These are phyloP conservation scores for Chanos chanos DNA, from an alignment of 2,797 vertebrate genomes.

Conservation along the genomic window DNA sequence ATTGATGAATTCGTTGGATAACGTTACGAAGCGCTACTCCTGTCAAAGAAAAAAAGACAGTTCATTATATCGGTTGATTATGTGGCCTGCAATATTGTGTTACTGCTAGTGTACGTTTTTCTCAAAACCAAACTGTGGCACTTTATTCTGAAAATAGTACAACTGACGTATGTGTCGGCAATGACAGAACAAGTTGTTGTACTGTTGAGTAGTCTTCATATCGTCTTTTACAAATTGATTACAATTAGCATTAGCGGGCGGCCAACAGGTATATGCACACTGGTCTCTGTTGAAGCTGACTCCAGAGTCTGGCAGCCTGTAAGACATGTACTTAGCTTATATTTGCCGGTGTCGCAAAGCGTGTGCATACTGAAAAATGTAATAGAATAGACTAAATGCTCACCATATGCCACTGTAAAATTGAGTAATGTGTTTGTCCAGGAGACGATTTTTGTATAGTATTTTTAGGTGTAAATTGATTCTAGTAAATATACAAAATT, in stretches of 20 bases:
- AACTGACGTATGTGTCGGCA: conserved; percentile 33
- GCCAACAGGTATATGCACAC: conserved; percentile 46
- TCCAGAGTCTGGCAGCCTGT: conserved; percentile 56
- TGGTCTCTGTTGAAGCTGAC: conserved; percentile 53
- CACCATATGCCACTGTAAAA: conserved; percentile 80
- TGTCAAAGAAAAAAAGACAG: conserved; percentile 33
- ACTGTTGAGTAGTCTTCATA: conserved; percentile 44
- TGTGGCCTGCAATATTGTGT: conserved; percentile 52
- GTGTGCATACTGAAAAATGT: conserved; percentile 82
- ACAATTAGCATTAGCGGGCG: conserved; percentile 51
- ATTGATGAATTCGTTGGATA: conserved; percentile 27
- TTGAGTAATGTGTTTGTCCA: conserved; percentile 88
- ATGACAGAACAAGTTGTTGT: conserved; percentile 54
- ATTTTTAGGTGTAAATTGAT: conserved; percentile 98
- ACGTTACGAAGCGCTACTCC: conserved; percentile 16
- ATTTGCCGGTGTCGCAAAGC: conserved; percentile 62
- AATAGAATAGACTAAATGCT: conserved; percentile 84
- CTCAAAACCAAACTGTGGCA: conserved; percentile 79
- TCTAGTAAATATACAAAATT: conserved; percentile 98
- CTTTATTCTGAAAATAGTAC: conserved; percentile 72
- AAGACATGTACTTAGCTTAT: conserved; percentile 54
- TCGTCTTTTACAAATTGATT: conserved; percentile 43
- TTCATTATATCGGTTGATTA: conserved; percentile 45
- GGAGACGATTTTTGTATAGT: conserved; percentile 97
- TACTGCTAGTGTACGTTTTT: conserved; percentile 57